These are phyloP conservation scores for Drosophila elegans DNA, from an alignment of 1,140 invertebrate genomes.

Conservation along the genomic window DNA sequence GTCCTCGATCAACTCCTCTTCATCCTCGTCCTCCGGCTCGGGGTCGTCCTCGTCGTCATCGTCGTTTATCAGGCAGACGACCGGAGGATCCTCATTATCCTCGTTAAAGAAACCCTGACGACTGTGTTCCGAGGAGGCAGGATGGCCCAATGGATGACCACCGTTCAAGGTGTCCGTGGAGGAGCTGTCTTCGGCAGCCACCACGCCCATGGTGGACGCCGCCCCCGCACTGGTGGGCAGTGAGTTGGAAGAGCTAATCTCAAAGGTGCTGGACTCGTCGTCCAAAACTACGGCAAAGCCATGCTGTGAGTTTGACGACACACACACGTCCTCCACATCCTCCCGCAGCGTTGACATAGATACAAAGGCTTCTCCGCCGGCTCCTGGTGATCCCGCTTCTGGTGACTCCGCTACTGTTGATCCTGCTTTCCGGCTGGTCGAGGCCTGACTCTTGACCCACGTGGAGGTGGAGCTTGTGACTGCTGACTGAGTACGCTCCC, in stretches of 20 bases:
- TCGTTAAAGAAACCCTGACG: slow-evolving; percentile 72
- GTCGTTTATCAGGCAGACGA: slow-evolving; percentile 71
- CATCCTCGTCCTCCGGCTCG: slow-evolving; percentile 50
- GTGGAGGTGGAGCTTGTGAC: slow-evolving; percentile 24
- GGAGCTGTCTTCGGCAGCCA: slow-evolving; percentile 74
- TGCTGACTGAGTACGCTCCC: slow-evolving; percentile 45
- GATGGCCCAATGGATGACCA: slow-evolving; percentile 26
- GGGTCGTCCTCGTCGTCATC: slow-evolving; percentile 45
- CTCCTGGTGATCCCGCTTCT: slow-evolving; percentile 13
- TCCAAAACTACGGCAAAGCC: slow-evolving; percentile 78
- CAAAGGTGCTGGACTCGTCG: slow-evolving; percentile 80
- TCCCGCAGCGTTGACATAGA: slow-evolving; percentile 80
- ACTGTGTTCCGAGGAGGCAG: slow-evolving; percentile 37
- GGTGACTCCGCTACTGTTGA: background rate
- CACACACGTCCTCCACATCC: slow-evolving; percentile 69
- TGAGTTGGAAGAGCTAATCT: slow-evolving; percentile 82
- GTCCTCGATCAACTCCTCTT: slow-evolving; percentile 53
- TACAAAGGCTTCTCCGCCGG: slow-evolving; percentile 25
- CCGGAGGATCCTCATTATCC: slow-evolving; percentile 63
- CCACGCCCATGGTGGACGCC: slow-evolving; percentile 48
- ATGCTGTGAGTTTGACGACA: slow-evolving; percentile 77
- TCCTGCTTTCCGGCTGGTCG: slow-evolving; percentile 56
- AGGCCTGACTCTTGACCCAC: slow-evolving; percentile 34
- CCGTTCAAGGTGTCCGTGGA: slow-evolving; percentile 73
- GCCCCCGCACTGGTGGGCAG: slow-evolving; percentile 65